Evolutionary conservation across 2,888 invertebrate genomes (phyloP), one percentile per base, ranked within the genome.

Genomic region (Parnassius apollo): DNA sequence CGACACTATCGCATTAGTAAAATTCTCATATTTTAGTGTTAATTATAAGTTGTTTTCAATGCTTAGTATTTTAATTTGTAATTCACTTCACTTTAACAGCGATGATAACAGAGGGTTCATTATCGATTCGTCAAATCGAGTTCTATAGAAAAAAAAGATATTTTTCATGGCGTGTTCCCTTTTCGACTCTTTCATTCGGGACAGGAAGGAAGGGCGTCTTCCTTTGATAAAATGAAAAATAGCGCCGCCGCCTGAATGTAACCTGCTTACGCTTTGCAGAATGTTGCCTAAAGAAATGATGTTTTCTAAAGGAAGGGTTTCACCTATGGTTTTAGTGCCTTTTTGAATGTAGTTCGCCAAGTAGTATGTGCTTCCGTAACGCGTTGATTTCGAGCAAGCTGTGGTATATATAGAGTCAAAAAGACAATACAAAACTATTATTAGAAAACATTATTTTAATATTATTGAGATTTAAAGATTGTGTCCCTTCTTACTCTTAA

Each of bases 181-280:
- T 82, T 82, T 85, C 78, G 82, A 81, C 83, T 81, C 80, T 84
- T 88, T 83, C 82, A 82, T 77, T 80, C 79, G 73, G 74, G 68
- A 75, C 82, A 81, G 87, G 85, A 86, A 86, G 86, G 82, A 85
- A 85, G 82, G 83, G 78, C 74, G 81, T 77, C 82, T 81, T 82
- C 83, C 81, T 89, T 89, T 89, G 87, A 91, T 87, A 87, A 85
- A 84, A 80, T 86, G 86, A 89, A 87, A 88, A 88, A 88, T 88
- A 87, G 84, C 81, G 77, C 78, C 80, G 77, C 78, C 80, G 81
- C 76, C 76, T 80, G 78, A 82, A 83, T 78, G 74, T 81, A 78
- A 80, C 82, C 77, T 77, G 79, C 75, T 78, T 77, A 78, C 79
- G 78, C 80, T 82, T 78, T 77, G 73, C 70, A 73, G 72, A 73